Evolutionary conservation across 2,113 vertebrate genomes (phyloP).

Genomic region (Corythornis madagascariensis): DNA sequence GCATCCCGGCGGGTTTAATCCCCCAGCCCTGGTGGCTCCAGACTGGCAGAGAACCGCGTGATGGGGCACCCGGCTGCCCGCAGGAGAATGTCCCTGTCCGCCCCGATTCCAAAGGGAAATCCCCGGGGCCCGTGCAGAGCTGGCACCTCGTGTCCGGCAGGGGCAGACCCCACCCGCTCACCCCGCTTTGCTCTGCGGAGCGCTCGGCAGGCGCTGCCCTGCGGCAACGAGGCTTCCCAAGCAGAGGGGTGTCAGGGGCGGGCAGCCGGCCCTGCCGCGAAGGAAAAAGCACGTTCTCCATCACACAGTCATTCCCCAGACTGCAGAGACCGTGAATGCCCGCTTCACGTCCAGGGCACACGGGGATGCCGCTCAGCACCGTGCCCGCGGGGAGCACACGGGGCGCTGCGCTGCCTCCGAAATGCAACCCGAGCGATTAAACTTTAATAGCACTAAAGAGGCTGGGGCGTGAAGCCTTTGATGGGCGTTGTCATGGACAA

Average conservation of each 20-base stretch:
- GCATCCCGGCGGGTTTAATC: neutral
- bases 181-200: neutral
- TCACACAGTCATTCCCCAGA: neutral
- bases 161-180: too few species aligned
- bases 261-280: neutral
- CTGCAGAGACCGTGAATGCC: neutral
- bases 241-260: neutral
- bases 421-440: neutral
- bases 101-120: neutral
- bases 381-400: neutral
- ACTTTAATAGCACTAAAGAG: conserved; percentile 32
- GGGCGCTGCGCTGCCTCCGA: neutral
- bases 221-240: neutral
- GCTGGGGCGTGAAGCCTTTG: neutral
- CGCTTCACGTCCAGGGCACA: rapidly evolving
- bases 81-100: rapidly evolving
- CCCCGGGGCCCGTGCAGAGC: neutral
- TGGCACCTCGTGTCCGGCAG: neutral
- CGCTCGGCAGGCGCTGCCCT: rapidly evolving
- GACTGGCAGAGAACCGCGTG: neutral
- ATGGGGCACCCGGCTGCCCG: neutral
- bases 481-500: neutral
- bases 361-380: rapidly evolving
- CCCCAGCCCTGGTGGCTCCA: neutral
- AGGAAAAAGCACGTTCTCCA: neutral